phyloP scores from a whole-genome alignment of 2,113 vertebrate genomes.

The Suricata suricatta region DNA sequence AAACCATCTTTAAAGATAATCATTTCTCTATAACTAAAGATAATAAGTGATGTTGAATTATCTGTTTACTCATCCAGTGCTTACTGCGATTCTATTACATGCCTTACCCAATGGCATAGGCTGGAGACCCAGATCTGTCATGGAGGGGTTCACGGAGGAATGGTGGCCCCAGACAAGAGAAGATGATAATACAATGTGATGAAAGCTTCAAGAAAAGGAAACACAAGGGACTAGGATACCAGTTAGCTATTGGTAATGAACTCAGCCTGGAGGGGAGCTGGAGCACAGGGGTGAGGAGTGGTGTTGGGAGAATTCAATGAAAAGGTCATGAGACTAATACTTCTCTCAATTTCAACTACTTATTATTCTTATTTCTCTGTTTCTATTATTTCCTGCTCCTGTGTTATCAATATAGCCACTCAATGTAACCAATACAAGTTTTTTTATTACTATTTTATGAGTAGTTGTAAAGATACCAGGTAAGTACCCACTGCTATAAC shows the following conservation, averaged over 20 bases:
- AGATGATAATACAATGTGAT: neutral
- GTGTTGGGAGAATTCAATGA: neutral
- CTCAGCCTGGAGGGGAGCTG: accelerated
- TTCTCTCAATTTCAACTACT: neutral
- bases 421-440: neutral
- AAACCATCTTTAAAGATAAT: neutral
- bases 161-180: neutral
- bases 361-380: neutral
- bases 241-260: neutral
- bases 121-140: neutral
- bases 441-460: neutral
- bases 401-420: neutral
- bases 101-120: too few relatives aligned
- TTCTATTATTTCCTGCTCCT: neutral
- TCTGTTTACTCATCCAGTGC: neutral
- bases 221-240: too few relatives aligned
- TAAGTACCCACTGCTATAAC: neutral
- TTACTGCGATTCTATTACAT: neutral
- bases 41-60: neutral
- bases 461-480: neutral
- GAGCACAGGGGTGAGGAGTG: accelerated
- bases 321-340: neutral
- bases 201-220: neutral
- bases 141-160: neutral
- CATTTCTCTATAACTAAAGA: neutral